Base-by-base conservation (phyloP, 2,113 vertebrate species). In the Vulpes vulpes region DNA sequence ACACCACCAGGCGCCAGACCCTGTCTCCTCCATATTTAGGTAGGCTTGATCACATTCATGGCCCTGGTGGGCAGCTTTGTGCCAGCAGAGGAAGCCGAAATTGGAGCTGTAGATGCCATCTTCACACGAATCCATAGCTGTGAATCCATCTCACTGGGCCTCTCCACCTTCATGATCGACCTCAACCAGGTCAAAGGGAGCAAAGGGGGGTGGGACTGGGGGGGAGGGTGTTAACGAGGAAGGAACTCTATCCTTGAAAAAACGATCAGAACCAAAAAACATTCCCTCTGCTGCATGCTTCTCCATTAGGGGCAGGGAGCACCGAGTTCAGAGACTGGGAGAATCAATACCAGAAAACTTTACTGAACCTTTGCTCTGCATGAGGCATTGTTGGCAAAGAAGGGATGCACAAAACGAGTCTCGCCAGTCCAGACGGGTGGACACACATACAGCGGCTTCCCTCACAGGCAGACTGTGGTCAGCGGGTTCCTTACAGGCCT, bases 151-250 rank as follows among this genome's bases (percentile, higher is more conserved):
- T 99, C 99, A 96, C 98, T 99, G 51, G 99, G 99, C 85, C 99
- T 99, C 96, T 99, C 99, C 96, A 99, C 99, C 17, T 99, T 99
- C 98, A 99, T 99, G 99, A 99, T 99, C 91, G 99, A 99, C 92
- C 99, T 99, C 90, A 99, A 99, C 97, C 99, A 99, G 99, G 98
- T 98, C 79, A 93, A 78, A 87, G 49, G 76, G 76, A 35, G 32
- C 62, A 87, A 32, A 76, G 57, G 38, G 82, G 30, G 73, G 53
- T 38, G 55, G 87, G 79, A 1, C 11, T 15, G 12, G 38, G 78
- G 38, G 78, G 65, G 8, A 19, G 25, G 12, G 22, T 32, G 51
- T 25, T 17, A 2, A 22, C 43, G 30, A n/a, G 62, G 32, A 79
- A 73, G 78, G 83, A 93, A 43, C 9, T 60, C 22, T 11, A 38